Evolutionary conservation across 2,888 invertebrate species (phyloP).

Genomic region (Temnothorax unifasciatus): DNA sequence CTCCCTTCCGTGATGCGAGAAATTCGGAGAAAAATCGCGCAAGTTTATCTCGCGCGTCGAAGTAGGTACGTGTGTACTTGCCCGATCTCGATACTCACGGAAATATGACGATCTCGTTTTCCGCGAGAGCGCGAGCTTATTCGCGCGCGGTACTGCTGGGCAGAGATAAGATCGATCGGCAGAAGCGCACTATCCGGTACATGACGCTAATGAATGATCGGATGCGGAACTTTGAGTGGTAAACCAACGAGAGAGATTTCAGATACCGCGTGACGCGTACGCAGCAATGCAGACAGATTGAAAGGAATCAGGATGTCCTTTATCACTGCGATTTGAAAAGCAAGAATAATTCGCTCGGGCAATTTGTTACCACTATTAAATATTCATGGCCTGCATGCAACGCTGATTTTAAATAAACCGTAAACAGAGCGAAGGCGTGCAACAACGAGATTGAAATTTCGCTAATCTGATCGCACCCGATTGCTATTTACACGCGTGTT

Average conservation of each 20-base stretch:
- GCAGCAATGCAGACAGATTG: not conserved
- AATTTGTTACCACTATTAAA: not conserved
- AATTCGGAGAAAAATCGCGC: not conserved
- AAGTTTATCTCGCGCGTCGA: not conserved
- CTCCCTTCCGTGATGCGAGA: not conserved
- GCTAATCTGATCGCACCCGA: constrained; percentile 39
- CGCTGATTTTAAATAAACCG: constrained; percentile 32
- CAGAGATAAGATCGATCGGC: constrained; percentile 23
- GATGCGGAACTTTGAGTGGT: constrained; percentile 21
- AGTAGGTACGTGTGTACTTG: not conserved
- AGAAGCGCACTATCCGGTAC: not conserved
- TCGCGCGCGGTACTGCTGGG: not conserved
- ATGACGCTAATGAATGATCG: constrained; percentile 28
- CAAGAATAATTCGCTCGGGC: constrained; percentile 10
- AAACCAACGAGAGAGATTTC: constrained; percentile 20
- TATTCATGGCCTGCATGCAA: constrained; percentile 33
- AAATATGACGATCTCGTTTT: constrained; percentile 1
- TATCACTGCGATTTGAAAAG: not conserved
- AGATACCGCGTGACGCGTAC: not conserved
- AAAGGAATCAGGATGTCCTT: not conserved
- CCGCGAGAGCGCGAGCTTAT: not conserved
- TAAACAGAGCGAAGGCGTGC: constrained; percentile 17
- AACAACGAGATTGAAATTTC: constrained; percentile 38
- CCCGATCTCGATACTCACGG: not conserved
- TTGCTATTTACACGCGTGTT: constrained; percentile 37